These are phyloP conservation scores for Oxyruncus cristatus DNA, from an alignment of 2,113 vertebrate species.

Conservation along the genomic window DNA sequence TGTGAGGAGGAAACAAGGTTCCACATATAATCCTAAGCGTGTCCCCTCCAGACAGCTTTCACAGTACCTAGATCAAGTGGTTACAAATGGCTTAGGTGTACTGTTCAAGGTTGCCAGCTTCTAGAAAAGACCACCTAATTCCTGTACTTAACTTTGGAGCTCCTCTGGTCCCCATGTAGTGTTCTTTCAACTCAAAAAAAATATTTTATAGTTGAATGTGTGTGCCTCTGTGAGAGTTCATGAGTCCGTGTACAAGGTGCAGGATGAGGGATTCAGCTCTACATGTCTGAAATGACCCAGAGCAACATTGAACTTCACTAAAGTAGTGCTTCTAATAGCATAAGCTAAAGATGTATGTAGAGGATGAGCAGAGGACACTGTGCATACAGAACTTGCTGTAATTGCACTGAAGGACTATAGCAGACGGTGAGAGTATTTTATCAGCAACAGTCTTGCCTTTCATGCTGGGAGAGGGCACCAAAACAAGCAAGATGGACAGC, in stretches of 20 bases:
- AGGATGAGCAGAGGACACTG: neutral
- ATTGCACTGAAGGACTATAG: neutral
- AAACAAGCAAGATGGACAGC: neutral
- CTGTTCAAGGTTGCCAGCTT: neutral
- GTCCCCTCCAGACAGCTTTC: neutral
- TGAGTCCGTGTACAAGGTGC: neutral
- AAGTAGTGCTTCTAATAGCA: neutral
- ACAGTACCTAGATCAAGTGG: neutral
- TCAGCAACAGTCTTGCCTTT: neutral
- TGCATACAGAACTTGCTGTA: neutral
- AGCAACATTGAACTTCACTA: neutral
- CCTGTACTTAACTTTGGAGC: neutral
- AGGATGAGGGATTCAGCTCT: neutral
- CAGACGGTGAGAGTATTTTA: neutral
- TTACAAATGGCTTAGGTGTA: neutral
- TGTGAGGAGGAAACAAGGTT: neutral
- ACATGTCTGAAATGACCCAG: neutral
- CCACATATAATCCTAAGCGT: neutral
- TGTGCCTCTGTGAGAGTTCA: neutral
- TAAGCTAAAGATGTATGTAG: neutral
- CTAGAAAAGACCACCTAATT: neutral
- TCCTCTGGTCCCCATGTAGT: fast-evolving
- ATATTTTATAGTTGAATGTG: neutral
- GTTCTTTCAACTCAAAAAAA: neutral
- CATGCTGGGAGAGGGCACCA: neutral